Evolutionary conservation across 2,888 invertebrate genomes (phyloP).

Genomic region (Amblyteles armatorius): DNA sequence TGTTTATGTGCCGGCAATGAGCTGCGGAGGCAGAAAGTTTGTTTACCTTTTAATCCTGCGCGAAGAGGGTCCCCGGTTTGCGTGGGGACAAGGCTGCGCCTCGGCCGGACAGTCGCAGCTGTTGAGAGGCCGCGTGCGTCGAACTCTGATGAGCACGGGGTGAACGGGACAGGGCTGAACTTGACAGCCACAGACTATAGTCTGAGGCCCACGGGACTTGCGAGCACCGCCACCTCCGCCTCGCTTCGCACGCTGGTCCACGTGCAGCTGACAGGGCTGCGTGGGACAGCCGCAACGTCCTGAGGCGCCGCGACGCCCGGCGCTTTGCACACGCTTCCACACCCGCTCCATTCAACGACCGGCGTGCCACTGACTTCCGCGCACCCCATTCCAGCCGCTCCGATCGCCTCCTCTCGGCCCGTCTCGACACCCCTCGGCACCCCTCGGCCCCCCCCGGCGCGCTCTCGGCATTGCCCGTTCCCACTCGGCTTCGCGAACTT

Average conservation of each 20-base stretch:
- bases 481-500: slow-evolving; percentile 67
- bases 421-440: slow-evolving; percentile 12
- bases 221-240: slow-evolving; percentile 72
- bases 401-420: slow-evolving; percentile 25
- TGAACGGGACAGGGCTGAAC: slow-evolving; percentile 83
- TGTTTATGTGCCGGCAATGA: not conserved
- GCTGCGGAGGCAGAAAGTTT: slow-evolving; percentile 27
- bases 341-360: slow-evolving; percentile 84
- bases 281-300: slow-evolving; percentile 80
- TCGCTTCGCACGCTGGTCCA: slow-evolving; percentile 80
- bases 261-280: slow-evolving; percentile 83
- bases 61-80: slow-evolving; percentile 69
- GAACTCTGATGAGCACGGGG: slow-evolving; percentile 82
- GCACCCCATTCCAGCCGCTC: slow-evolving; percentile 68
- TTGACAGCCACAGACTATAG: slow-evolving; percentile 82
- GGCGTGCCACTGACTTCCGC: slow-evolving; percentile 80
- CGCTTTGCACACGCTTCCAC: slow-evolving; percentile 83
- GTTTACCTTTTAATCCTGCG: slow-evolving; percentile 79
- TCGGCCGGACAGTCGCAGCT: slow-evolving; percentile 81
- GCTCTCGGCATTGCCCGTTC: slow-evolving; percentile 70
- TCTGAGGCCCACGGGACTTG: slow-evolving; percentile 81
- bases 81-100: slow-evolving; percentile 80
- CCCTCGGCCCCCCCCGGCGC: not conserved
- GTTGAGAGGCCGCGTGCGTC: slow-evolving; percentile 76
- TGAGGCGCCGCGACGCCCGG: slow-evolving; percentile 79